Evolutionary conservation across 2,797 vertebrate species (phyloP).

Genomic region (Petrocephalus schoutedeni): DNA sequence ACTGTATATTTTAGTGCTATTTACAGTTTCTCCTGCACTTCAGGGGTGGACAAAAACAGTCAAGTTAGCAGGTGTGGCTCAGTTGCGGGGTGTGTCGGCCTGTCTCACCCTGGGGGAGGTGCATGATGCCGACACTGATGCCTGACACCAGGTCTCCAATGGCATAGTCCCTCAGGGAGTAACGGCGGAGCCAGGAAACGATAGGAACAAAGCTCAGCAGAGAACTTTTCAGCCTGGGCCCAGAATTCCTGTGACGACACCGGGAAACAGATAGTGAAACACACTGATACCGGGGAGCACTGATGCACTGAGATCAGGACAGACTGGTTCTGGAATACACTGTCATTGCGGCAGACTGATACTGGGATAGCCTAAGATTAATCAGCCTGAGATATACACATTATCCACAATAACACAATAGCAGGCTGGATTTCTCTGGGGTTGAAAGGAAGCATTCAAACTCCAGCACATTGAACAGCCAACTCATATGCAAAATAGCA

Average conservation of each 20-base stretch:
- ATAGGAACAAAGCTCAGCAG: conserved; percentile 69
- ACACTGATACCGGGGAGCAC: not conserved
- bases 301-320: not conserved
- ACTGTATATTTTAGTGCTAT: not conserved
- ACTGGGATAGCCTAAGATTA: not conserved
- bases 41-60: not conserved
- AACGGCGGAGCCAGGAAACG: conserved; percentile 78
- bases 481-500: not conserved
- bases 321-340: not conserved
- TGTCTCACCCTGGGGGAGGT: conserved; percentile 80
- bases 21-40: not conserved
- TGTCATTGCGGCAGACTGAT: not conserved
- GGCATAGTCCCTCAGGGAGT: conserved; percentile 74
- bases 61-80: not conserved
- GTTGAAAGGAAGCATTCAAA: not conserved
- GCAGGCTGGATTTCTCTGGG: not conserved
- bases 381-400: not conserved
- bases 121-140: conserved; percentile 71
- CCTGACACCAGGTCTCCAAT: conserved; percentile 80
- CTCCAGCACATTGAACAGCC: not conserved
- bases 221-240: conserved; percentile 54
- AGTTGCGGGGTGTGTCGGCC: not conserved
- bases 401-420: not conserved
- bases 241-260: conserved; percentile 62
- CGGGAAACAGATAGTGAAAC: not conserved